Evolutionary conservation across 2,113 vertebrate genomes (phyloP).

Genomic region (Corydoras maculifer): DNA sequence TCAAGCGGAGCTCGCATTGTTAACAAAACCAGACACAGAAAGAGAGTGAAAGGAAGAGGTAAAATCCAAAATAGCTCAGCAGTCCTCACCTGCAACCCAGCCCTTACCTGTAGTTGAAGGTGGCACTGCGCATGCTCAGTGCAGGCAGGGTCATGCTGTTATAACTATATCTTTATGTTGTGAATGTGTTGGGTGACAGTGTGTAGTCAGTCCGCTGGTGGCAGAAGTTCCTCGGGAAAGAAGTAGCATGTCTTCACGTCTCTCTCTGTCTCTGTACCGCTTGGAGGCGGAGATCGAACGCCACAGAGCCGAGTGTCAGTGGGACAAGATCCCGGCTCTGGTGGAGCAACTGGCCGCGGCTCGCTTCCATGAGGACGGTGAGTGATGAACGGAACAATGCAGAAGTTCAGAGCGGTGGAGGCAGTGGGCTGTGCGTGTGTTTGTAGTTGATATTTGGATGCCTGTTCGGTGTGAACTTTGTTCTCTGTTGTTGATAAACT

Average conservation of each 20-base stretch:
- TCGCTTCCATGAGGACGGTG: constrained; percentile 66
- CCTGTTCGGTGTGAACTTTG: constrained; percentile 54
- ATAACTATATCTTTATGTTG: constrained; percentile 41
- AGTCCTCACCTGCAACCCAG: too few species aligned
- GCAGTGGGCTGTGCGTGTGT: constrained; percentile 2
- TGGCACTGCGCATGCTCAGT: constrained; percentile 14
- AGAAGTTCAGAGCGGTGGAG: neutral
- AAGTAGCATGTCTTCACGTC: constrained; percentile 62
- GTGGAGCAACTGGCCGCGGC: constrained; percentile 62
- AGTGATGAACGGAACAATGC: constrained; percentile 43
- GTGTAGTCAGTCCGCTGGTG: constrained; percentile 63
- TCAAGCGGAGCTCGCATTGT: too few species aligned
- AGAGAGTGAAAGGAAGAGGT: too few species aligned
- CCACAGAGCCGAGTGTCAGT: constrained; percentile 67
- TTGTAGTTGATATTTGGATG: neutral
- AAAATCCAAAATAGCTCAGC: too few species aligned
- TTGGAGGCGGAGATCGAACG: constrained; percentile 67
- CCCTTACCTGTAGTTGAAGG: neutral
- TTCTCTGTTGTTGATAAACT: constrained; percentile 38
- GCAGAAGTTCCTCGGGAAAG: constrained; percentile 56
- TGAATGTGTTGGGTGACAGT: constrained; percentile 41
- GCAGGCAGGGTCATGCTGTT: neutral
- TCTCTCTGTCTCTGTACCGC: constrained; percentile 66
- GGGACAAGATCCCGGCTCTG: constrained; percentile 61
- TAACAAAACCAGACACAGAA: too few species aligned